phyloP scores from a whole-genome alignment of 2,797 vertebrate species.

The Valencia hispanica region DNA sequence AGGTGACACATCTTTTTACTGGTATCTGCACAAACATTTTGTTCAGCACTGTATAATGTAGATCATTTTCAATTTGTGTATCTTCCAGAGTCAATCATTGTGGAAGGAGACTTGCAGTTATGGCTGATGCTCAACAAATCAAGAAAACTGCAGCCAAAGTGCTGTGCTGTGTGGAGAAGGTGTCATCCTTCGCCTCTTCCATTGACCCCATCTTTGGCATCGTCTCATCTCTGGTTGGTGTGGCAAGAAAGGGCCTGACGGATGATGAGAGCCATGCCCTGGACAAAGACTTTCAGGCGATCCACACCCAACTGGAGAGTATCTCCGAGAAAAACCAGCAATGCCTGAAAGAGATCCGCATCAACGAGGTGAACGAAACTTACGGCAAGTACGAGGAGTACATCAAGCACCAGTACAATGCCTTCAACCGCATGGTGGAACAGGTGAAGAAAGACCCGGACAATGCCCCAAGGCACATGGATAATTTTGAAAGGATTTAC shows the following conservation, averaged over 20 bases:
- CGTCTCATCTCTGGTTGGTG: slow-evolving; percentile 78
- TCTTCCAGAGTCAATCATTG: slow-evolving; percentile 29
- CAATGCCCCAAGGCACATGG: slow-evolving; percentile 56
- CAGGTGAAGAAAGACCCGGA: slow-evolving; percentile 73
- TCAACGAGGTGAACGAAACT: slow-evolving; percentile 79
- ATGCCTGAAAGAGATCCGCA: slow-evolving; percentile 75
- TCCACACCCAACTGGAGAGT: slow-evolving; percentile 74
- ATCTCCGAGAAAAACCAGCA: slow-evolving; percentile 80
- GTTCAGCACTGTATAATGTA: neutral
- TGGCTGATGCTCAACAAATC: slow-evolving; percentile 76
- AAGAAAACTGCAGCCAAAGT: slow-evolving; percentile 73
- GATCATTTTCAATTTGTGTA: neutral
- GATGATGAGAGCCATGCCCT: slow-evolving; percentile 66
- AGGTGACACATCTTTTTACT: neutral
- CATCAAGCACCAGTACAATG: slow-evolving; percentile 82
- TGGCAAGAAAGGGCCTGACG: slow-evolving; percentile 77
- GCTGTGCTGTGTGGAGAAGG: slow-evolving; percentile 78
- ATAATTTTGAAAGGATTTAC: slow-evolving; percentile 71
- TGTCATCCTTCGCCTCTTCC: slow-evolving; percentile 80
- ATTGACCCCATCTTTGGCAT: slow-evolving; percentile 84
- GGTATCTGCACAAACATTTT: neutral
- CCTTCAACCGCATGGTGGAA: slow-evolving; percentile 78
- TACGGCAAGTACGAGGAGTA: slow-evolving; percentile 80
- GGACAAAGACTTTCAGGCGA: slow-evolving; percentile 75
- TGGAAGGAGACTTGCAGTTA: slow-evolving; percentile 49